Percentiles rank a stretch among this genome's conserved stretches.
These are phyloP conservation scores for Monomorium pharaonis DNA, from an alignment of 1,140 invertebrate genomes.

Conservation along the genomic window DNA sequence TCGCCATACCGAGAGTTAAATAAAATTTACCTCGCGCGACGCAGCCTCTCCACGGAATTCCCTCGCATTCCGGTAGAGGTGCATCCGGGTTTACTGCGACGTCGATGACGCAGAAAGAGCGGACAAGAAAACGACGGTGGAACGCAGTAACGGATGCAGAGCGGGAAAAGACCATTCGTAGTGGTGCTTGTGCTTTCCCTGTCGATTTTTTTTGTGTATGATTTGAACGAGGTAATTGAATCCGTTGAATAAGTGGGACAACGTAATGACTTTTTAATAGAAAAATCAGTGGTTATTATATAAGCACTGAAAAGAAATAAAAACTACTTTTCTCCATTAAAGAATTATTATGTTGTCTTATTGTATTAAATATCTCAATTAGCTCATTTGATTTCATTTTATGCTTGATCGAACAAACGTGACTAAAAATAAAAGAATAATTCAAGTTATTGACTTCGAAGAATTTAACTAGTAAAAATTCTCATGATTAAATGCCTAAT, in stretches of 20 bases:
- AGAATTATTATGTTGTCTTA: neutral
- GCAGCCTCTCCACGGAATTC: constrained; percentile 75
- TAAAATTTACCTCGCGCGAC: constrained; percentile 76
- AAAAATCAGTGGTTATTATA: neutral
- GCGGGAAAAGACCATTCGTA: neutral
- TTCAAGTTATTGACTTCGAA: neutral
- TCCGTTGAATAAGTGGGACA: neutral
- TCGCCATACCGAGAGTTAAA: constrained; percentile 64
- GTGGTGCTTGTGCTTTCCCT: neutral
- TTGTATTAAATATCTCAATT: neutral
- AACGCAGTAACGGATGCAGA: constrained; percentile 17
- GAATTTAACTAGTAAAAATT: neutral
- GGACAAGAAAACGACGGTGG: neutral
- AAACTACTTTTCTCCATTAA: neutral
- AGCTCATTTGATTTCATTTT: neutral
- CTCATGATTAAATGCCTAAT: too few species aligned
- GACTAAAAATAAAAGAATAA: neutral
- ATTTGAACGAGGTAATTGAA: neutral
- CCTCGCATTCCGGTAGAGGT: constrained; percentile 65
- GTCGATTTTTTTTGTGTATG: neutral
- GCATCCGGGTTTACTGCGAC: constrained; percentile 63
- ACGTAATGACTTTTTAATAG: constrained; percentile 1
- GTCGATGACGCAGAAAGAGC: constrained; percentile 34
- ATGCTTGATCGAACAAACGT: neutral
- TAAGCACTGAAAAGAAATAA: neutral